Base-by-base conservation (phyloP, 2,113 vertebrate genomes). In the Diadophis punctatus region DNA sequence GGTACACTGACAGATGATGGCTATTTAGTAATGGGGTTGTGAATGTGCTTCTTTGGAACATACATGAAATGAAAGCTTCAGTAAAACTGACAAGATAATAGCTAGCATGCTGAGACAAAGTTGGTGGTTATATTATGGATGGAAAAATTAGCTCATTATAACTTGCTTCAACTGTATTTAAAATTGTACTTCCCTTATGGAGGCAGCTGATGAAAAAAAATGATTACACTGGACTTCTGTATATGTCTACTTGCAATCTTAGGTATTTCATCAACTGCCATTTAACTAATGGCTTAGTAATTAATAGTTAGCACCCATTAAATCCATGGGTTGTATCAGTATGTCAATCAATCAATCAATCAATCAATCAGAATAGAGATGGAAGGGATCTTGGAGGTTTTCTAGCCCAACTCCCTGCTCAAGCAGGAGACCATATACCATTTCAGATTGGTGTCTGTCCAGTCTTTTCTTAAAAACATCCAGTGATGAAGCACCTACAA, bases 1-100 rank as follows among this genome's bases (percentile, higher is more conserved):
- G 46, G 8, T 90, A 20, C 46, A 34, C 39, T 90, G 89, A 90
- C 48, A 80, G 52, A 22, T 74, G n/a, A 90, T 51, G 63, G 63
- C 60, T 90, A 52, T 90, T 90, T 74, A 74, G 48, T 90, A 90
- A 90, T 80, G 48, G n/a, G 39, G 10, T 23, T 80, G 63, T 25
- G n/a, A 90, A 80, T 90, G 11, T 39, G 11, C 89, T 90, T 51
- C 22, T n/a, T 74, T 53, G 63, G 51, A 90, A 90, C 23, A 6
- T 90, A 52, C n/a, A 80, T 23, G 48, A n/a, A 52, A 34, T 74
- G 48, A 90, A 51, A 51, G 48, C 89, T 90, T 90, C 89, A 90
- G 63, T 74, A 53, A 90, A 80, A 80, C 48, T 90, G 89, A 90
- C 63, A 90, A 90, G 60, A 80, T 90, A 90, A 90, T 90, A 90